These are phyloP conservation scores for Coluber constrictor DNA, from an alignment of 2,797 vertebrate species.

Conservation along the genomic window DNA sequence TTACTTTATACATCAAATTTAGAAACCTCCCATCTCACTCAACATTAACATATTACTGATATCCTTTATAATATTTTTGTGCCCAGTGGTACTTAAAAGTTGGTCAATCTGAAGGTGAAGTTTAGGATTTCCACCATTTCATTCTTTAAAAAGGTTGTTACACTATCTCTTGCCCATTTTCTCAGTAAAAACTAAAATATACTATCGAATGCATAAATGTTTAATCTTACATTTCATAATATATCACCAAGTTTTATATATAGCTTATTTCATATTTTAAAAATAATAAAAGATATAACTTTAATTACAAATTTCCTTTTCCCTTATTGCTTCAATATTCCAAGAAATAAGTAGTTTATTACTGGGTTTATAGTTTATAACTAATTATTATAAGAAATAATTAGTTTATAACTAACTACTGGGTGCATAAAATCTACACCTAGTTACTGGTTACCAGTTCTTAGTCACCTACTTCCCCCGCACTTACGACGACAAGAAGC, in stretches of 20 bases:
- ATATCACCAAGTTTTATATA: not conserved
- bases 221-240: not conserved
- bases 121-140: not conserved
- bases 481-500: too few species aligned
- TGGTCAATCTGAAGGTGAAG: too few species aligned
- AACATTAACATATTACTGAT: not conserved
- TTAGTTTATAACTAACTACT: too few species aligned
- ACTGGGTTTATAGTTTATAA: too few species aligned
- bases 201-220: not conserved
- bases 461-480: too few species aligned
- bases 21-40: not conserved
- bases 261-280: not conserved
- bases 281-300: not conserved
- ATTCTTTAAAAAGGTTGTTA: not conserved
- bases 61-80: not conserved
- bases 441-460: too few species aligned
- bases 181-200: not conserved
- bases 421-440: too few species aligned
- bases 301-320: not conserved
- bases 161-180: not conserved
- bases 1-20: not conserved
- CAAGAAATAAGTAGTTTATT: not conserved
- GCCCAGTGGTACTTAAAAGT: not conserved
- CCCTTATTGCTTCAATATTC: not conserved
- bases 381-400: too few species aligned